Evolutionary conservation across 2,113 vertebrate genomes (phyloP).

Genomic region (Anoplopoma fimbria): DNA sequence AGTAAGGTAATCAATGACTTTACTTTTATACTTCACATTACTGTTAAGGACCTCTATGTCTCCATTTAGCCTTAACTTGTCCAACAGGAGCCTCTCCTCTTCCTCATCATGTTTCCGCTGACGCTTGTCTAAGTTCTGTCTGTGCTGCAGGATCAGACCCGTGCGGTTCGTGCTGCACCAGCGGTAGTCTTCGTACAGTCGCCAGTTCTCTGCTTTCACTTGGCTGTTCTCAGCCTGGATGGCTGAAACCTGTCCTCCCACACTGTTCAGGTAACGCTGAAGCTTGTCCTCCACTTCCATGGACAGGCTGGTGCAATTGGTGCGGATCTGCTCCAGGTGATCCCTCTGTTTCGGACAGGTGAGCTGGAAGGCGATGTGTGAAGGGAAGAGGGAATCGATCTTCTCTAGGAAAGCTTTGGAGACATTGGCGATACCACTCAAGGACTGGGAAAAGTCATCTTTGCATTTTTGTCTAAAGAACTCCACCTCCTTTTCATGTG

Average conservation of each 20-base stretch:
- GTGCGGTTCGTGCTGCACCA: constrained; percentile 74
- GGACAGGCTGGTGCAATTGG: constrained; percentile 78
- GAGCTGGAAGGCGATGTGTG: constrained; percentile 77
- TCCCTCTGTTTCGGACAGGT: constrained; percentile 79
- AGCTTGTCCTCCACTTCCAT: constrained; percentile 77
- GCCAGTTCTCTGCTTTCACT: constrained; percentile 75
- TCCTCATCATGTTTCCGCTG: constrained; percentile 70
- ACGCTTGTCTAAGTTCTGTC: constrained; percentile 50
- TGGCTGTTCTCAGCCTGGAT: constrained; percentile 69
- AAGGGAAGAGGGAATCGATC: constrained; percentile 75
- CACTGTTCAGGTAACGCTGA: constrained; percentile 68
- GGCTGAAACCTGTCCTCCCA: constrained; percentile 66
- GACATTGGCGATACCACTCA: constrained; percentile 77
- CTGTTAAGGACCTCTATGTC: constrained; percentile 34
- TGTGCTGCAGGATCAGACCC: constrained; percentile 56
- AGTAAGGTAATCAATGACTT: constrained; percentile 51
- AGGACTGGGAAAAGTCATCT: constrained; percentile 71
- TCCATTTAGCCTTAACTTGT: constrained; percentile 60
- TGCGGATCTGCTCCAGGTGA: constrained; percentile 73
- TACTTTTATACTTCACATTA: constrained; percentile 56
- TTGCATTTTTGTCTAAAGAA: constrained; percentile 66
- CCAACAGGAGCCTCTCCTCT: constrained; percentile 73
- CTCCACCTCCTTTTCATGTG: constrained; percentile 61
- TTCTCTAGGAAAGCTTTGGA: constrained; percentile 78
- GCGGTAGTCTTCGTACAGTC: constrained; percentile 49